phyloP scores from a whole-genome alignment of 2,797 vertebrate species.

The Sus cebifrons region DNA sequence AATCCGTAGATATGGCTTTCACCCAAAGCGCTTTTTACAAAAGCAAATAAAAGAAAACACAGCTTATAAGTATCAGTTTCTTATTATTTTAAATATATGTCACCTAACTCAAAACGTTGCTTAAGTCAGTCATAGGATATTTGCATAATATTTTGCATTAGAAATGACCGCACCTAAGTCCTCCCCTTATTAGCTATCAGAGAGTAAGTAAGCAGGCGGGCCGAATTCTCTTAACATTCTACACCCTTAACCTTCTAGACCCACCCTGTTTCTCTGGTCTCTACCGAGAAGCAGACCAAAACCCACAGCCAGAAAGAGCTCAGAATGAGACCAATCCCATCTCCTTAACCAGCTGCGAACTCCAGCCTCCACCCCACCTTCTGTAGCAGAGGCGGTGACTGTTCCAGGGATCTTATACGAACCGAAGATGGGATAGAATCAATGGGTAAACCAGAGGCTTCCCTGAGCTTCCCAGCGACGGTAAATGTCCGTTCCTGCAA shows the following conservation, averaged over 20 bases:
- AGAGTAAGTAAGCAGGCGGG: background rate
- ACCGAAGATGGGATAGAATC: background rate
- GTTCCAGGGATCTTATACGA: background rate
- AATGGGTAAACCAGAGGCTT: background rate
- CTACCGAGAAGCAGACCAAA: background rate
- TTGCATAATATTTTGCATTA: background rate
- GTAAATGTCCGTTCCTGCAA: constrained; percentile 7
- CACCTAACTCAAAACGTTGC: background rate
- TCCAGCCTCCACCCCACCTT: constrained; percentile 31
- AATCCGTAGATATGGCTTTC: background rate
- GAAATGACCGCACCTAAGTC: constrained; percentile 29
- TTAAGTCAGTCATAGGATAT: background rate
- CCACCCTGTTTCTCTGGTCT: constrained; percentile 49
- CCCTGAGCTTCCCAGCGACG: background rate
- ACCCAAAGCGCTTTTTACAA: background rate
- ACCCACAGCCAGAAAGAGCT: background rate
- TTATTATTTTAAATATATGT: constrained; percentile 3
- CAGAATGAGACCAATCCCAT: background rate
- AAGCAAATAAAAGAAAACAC: background rate
- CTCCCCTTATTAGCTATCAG: background rate
- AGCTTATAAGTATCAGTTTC: background rate
- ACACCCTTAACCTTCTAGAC: constrained; percentile 30
- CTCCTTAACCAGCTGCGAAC: background rate
- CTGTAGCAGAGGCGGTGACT: constrained; percentile 1
- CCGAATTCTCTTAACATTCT: background rate